Evolutionary conservation across 2,888 invertebrate genomes (phyloP), one percentile per base, ranked within the genome.

Genomic region (Pocota personata): DNA sequence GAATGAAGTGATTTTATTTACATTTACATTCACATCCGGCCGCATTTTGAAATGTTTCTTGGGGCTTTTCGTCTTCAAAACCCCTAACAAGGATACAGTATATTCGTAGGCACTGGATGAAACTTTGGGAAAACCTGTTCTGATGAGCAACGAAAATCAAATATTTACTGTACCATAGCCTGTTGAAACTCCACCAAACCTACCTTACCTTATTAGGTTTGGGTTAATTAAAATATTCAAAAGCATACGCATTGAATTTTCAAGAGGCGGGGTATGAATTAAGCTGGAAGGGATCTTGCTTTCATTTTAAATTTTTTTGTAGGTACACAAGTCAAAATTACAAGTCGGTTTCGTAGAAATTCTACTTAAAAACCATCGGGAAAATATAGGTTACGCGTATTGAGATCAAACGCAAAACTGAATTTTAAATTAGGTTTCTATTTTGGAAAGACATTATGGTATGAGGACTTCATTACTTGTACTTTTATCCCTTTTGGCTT

Each of bases 1-100:
- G 69, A 71, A 69, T 62, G 78, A 71, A 64, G 71, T 71, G 67
- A 60, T 77, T 77, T 69, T 71, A 71, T 64, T 78, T 71, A 71
- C 71, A 67, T 77, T 60, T 66, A 10, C 58, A 78, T 78, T 78
- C 71, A 71, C 43, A 78, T 71, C 62, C 71, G 62, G 57, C 62
- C 78, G 46, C 71, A 71, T 57, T 71, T 69, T 55, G 71, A 62
- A 64, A 64, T 71, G 55, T n/a, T 60, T 52, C 60, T 30, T 69
- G 14, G n/a, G 32, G 77, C 62, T 78, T 78, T 62, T 55, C 43
- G 40, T 24, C 24, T 12, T 35, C 21, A n/a, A 30, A 52, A 16
- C 21, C 10, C 10, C 21, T n/a, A 27, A n/a, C 32, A 27, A 3
- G 6, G 21, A 12, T 2, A 43, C 3, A 16, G 35, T 2, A 40